These are phyloP conservation scores for Onychomys torridus DNA, from an alignment of 2,797 vertebrate species.

Conservation along the genomic window DNA sequence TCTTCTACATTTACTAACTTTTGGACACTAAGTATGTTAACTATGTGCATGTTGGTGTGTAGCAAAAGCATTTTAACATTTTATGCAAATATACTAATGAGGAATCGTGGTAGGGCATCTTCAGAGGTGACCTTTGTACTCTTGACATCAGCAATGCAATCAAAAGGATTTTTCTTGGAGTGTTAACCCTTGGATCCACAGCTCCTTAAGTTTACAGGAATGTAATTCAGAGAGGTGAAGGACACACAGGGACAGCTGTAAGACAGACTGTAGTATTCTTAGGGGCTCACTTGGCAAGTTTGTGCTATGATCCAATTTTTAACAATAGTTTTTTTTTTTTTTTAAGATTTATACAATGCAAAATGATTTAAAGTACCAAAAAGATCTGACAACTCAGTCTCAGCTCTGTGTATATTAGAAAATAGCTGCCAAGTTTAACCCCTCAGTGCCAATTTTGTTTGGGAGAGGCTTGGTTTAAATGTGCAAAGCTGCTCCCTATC, in stretches of 20 bases:
- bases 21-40: not conserved
- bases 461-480: not conserved
- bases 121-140: not conserved
- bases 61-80: not conserved
- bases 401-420: not conserved
- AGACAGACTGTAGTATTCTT: not conserved
- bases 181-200: not conserved
- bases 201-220: not conserved
- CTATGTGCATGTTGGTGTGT: not conserved
- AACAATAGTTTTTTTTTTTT: not conserved
- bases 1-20: slow-evolving; percentile 4
- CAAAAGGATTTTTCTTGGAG: not conserved
- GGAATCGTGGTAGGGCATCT: not conserved
- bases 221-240: not conserved
- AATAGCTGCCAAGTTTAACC: not conserved
- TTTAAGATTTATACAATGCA: not conserved
- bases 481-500: not conserved
- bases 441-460: not conserved
- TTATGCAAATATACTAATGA: not conserved
- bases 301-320: not conserved
- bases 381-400: not conserved
- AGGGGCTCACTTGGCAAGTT: not conserved
- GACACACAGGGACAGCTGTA: not conserved
- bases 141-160: not conserved
- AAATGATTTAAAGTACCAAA: not conserved